Conservation (phyloP, 2,113 vertebrate species). For the Zootoca vivipara region DNA sequence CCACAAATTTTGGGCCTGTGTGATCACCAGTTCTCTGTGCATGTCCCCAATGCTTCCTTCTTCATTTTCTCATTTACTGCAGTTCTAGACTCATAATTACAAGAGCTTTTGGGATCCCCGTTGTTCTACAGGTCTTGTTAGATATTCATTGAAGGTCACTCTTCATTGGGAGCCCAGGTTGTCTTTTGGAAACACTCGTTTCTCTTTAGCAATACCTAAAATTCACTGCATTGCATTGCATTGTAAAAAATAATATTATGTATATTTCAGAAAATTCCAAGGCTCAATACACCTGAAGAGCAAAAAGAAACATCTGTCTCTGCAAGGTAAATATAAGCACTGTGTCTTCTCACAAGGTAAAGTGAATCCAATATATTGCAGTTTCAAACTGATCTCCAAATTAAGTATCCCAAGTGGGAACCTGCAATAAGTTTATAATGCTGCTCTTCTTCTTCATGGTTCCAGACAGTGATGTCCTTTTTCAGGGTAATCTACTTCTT, state of each 20-base stretch:
- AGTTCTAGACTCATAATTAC: neutral
- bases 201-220: neutral
- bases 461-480: neutral
- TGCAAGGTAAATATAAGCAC: slow-evolving; percentile 67
- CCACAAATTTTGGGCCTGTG: neutral
- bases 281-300: slow-evolving; percentile 56
- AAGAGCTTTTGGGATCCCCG: too few species aligned
- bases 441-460: neutral
- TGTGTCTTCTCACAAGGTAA: slow-evolving; percentile 47
- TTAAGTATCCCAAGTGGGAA: neutral
- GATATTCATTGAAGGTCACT: neutral
- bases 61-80: neutral
- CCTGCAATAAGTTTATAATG: neutral
- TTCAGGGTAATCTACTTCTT: neutral
- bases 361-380: too few species aligned
- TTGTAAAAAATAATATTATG: slow-evolving; percentile 55
- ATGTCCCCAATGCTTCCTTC: neutral
- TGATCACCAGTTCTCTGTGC: neutral
- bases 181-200: too few species aligned
- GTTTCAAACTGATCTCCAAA: neutral
- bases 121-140: neutral
- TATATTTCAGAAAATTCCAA: slow-evolving; percentile 70
- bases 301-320: slow-evolving; percentile 59
- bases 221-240: slow-evolving; percentile 18
- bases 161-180: too few species aligned